Base-by-base conservation (phyloP, 2,113 vertebrate genomes). In the Rhea pennata region DNA sequence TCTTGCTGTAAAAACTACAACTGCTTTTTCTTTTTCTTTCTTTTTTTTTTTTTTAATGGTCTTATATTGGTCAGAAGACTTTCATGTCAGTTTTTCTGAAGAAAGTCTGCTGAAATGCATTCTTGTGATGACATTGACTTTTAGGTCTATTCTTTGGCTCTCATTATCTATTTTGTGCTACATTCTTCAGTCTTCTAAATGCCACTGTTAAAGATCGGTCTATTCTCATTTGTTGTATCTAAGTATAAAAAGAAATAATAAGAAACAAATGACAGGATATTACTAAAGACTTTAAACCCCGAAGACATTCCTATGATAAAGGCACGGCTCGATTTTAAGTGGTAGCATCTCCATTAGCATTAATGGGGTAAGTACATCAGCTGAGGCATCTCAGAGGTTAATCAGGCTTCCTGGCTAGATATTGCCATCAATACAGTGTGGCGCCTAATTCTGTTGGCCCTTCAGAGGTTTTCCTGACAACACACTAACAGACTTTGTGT, bases 391-490 rank as follows among this genome's bases (percentile, higher is more conserved):
- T 97, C 98, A 99, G 98, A 99, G 98, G 98, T 98, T 99, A 99
- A 99, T 99, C 98, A 98, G 98, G 98, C 99, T 99, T 99, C 99
- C 99, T 99, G 99, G 98, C 98, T 95, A 93, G 98, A 98, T 98
- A 81, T 98, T 98, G 98, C 98, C 98, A 98, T 99, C 99, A 98
- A 99, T 99, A 99, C 97, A 88, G 96, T 88, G 96, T 99, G 99
- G 99, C 99, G 99, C 99, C 99, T 99, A 90, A 95, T 97, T 98
- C 98, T 99, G 98, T 98, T 98, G 98, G 98, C 98, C 98, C 98
- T 98, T 98, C 98, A 97, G 98, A 99, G 98, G 98, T 96, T 98
- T 98, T 98, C 98, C 98, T 98, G 98, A 99, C 99, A 98, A 96
- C 98, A 98, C 98, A 98, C 98, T 99, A 98, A 98, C 98, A 98